Conservation (phyloP, 2,888 invertebrate genomes). For the Polydrusus pterygomalis region DNA sequence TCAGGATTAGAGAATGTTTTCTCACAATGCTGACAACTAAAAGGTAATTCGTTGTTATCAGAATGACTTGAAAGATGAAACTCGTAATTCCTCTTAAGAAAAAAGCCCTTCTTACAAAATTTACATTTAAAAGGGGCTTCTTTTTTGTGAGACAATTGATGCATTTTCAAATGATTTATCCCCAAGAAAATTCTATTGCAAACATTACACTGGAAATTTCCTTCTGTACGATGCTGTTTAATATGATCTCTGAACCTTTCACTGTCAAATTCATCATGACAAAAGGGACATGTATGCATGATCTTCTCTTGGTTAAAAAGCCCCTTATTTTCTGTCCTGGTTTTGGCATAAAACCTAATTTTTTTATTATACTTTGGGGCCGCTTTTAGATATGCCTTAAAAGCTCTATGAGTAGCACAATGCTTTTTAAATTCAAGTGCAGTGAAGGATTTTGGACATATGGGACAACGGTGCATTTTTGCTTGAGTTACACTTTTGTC, state of each 20-base stretch:
- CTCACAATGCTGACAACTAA: slow-evolving; percentile 63
- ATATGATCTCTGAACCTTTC: slow-evolving; percentile 61
- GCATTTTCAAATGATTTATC: slow-evolving; percentile 65
- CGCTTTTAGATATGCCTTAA: slow-evolving; percentile 19
- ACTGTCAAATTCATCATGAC: slow-evolving; percentile 59
- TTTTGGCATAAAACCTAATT: slow-evolving; percentile 27
- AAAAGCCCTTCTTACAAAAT: slow-evolving; percentile 65
- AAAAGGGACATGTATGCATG: slow-evolving; percentile 63
- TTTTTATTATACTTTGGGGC: slow-evolving; percentile 32
- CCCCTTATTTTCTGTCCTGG: slow-evolving; percentile 17
- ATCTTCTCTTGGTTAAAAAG: slow-evolving; percentile 59
- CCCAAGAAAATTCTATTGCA: slow-evolving; percentile 64
- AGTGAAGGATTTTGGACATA: slow-evolving; percentile 31
- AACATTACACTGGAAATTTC: slow-evolving; percentile 64
- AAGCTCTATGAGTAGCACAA: slow-evolving; percentile 11
- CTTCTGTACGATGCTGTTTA: slow-evolving; percentile 61
- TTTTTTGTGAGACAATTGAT: slow-evolving; percentile 64
- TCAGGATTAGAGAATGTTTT: slow-evolving; percentile 66
- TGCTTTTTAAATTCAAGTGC: slow-evolving; percentile 33
- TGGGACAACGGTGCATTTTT: slow-evolving; percentile 28
- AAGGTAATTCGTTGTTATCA: slow-evolving; percentile 60
- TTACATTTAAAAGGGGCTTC: slow-evolving; percentile 65
- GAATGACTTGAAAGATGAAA: slow-evolving; percentile 65
- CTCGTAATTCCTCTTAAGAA: slow-evolving; percentile 65
- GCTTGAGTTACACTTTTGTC: background rate